Percentiles rank a stretch among this genome's conserved stretches.
Evolutionary conservation across 2,888 invertebrate genomes (phyloP).

Genomic region (Gastracanthus pulcherrimus): DNA sequence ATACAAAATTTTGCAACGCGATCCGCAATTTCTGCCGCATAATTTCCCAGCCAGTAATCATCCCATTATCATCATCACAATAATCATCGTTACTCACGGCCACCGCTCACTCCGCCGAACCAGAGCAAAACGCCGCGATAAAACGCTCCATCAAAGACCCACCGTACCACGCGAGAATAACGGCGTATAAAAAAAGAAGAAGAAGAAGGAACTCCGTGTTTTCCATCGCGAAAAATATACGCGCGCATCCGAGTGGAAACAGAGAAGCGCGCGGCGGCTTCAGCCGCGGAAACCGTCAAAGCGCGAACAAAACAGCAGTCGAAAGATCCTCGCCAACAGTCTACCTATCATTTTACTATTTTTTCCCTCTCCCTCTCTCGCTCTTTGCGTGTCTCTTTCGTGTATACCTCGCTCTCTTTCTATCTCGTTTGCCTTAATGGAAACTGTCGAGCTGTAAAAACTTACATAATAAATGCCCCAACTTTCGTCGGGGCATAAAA

Average conservation of each 20-base stretch:
- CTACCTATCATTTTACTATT: constrained; percentile 14
- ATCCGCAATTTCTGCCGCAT: too few relatives aligned
- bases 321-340: neutral
- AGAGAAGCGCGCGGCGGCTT: neutral
- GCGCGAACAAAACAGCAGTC: neutral
- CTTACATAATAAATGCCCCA: constrained; percentile 56
- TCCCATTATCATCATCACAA: too few relatives aligned
- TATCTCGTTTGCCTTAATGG: constrained; percentile 46
- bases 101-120: too few relatives aligned
- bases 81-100: too few relatives aligned
- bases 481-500: constrained; percentile 50
- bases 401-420: constrained; percentile 5
- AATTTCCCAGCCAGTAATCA: too few relatives aligned
- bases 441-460: constrained; percentile 55
- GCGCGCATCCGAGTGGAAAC: neutral
- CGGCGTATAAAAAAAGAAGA: too few relatives aligned
- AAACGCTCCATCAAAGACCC: too few relatives aligned
- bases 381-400: neutral
- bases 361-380: neutral
- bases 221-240: neutral
- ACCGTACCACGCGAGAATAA: too few relatives aligned
- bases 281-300: constrained; percentile 23
- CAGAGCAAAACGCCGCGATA: too few relatives aligned
- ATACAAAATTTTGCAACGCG: too few relatives aligned
- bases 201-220: too few relatives aligned